These are phyloP conservation scores for Herpetotheres cachinnans DNA, from an alignment of 2,113 vertebrate species.

Conservation along the genomic window DNA sequence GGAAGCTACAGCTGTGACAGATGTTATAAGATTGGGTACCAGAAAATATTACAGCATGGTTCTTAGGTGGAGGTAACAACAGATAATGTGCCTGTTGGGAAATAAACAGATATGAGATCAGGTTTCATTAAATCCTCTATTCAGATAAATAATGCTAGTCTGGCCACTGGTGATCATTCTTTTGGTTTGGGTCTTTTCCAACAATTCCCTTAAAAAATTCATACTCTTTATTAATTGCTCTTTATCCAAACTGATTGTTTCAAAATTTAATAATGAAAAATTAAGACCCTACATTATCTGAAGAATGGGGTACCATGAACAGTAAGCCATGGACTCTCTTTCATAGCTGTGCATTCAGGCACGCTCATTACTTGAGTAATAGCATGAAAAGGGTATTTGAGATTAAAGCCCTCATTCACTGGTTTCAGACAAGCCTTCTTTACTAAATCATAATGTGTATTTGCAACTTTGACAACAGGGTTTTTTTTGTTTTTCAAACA, in stretches of 20 bases:
- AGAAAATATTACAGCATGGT: background rate
- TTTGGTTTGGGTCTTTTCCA: background rate
- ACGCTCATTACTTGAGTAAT: background rate
- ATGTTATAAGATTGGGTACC: background rate
- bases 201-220: background rate
- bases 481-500: background rate
- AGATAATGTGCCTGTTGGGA: background rate
- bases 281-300: background rate
- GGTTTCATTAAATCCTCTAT: background rate
- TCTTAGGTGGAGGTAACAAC: background rate
- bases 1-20: background rate
- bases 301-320: background rate
- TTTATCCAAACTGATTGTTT: background rate
- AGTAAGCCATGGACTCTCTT: background rate
- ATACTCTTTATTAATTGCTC: background rate
- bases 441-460: background rate
- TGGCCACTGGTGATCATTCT: background rate
- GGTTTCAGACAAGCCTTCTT: background rate
- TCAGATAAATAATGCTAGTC: background rate
- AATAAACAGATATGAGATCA: background rate
- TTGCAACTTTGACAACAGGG: background rate
- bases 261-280: background rate
- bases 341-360: background rate
- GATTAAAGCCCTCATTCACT: background rate
- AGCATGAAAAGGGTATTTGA: background rate